Evolutionary conservation across 2,113 vertebrate genomes (phyloP).

Genomic region (Notothenia coriiceps): DNA sequence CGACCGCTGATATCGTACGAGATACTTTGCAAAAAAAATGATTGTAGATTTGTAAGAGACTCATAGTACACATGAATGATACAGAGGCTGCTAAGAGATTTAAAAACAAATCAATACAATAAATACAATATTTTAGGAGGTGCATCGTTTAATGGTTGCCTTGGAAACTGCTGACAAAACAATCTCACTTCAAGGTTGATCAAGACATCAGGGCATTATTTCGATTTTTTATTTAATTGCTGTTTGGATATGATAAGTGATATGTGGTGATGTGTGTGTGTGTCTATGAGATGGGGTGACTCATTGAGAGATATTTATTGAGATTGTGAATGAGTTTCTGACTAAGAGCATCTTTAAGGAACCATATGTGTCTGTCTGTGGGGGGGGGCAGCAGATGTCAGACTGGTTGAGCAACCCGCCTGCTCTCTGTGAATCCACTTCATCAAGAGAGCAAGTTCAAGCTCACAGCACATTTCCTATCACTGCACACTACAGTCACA

Average conservation of each 20-base stretch:
- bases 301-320: constrained; percentile 69
- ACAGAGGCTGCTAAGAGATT: not conserved
- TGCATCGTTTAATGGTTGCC: too few species aligned
- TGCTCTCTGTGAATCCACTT: constrained; percentile 70
- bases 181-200: too few species aligned
- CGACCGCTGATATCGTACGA: not conserved
- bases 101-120: not conserved
- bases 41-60: not conserved
- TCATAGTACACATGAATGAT: not conserved
- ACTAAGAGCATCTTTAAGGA: constrained; percentile 71
- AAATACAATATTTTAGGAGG: not conserved
- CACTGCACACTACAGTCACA: constrained; percentile 42
- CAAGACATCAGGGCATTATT: too few species aligned
- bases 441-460: constrained; percentile 55
- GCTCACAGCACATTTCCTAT: constrained; percentile 57
- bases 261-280: not conserved
- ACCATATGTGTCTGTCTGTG: constrained; percentile 47
- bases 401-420: constrained; percentile 66
- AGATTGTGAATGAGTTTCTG: constrained; percentile 72
- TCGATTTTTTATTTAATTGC: too few species aligned
- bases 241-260: too few species aligned
- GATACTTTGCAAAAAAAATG: not conserved
- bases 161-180: too few species aligned
- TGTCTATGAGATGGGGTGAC: constrained; percentile 38
- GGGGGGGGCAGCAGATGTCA: constrained; percentile 67